Evolutionary conservation across 2,113 vertebrate species (phyloP).

Genomic region (Capreolus pygargus): DNA sequence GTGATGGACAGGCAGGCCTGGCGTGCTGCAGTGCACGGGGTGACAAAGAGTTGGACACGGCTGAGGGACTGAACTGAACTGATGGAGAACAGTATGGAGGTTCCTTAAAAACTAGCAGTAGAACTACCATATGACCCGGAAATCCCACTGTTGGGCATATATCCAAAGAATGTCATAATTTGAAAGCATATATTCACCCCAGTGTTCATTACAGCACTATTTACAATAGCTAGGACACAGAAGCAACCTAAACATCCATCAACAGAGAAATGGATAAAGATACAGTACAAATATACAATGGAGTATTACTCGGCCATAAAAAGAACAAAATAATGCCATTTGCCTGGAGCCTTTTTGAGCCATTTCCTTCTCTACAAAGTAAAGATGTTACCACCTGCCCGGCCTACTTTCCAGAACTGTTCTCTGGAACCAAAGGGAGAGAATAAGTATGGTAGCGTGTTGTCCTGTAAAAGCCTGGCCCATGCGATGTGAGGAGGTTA

Average conservation of each 20-base stretch:
- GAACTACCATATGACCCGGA: not conserved
- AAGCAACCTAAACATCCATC: not conserved
- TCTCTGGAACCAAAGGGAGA: not conserved
- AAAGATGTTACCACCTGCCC: not conserved
- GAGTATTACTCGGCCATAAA: not conserved
- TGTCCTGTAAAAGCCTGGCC: not conserved
- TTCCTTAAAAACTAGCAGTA: not conserved
- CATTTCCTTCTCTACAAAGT: not conserved
- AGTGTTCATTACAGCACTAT: not conserved
- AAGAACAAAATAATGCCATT: not conserved
- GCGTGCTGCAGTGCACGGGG: not conserved
- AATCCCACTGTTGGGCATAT: not conserved
- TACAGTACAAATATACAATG: not conserved
- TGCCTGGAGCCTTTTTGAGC: not conserved
- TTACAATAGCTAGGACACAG: not conserved
- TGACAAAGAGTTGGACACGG: rapidly evolving
- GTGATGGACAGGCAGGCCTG: not conserved
- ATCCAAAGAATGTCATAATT: not conserved
- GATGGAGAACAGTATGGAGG: not conserved
- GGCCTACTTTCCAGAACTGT: not conserved
- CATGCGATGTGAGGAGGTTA: not conserved
- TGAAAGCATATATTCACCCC: not conserved
- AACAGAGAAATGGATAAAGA: not conserved
- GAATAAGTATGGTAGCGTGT: rapidly evolving
- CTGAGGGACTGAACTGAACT: not conserved